A percentile compares a stretch with the other conserved stretches of the same genome.
Evolutionary conservation across 2,888 invertebrate species (phyloP).

Genomic region (Hermodice carunculata): DNA sequence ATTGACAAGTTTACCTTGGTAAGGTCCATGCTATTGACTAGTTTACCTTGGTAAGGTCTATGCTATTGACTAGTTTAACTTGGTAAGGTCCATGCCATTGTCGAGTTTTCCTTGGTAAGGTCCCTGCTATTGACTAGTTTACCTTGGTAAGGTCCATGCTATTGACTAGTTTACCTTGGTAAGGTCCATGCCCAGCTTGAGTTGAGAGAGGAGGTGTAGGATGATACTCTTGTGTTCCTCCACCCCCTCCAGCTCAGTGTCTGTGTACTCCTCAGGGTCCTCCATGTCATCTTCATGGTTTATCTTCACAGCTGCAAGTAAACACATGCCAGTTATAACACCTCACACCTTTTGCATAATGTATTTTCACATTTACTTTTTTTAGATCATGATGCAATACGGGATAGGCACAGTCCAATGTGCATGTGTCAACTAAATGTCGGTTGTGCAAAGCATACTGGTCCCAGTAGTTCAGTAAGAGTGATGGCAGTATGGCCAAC

Average conservation of each 20-base stretch:
- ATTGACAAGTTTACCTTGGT: too few relatives aligned
- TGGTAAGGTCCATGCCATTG: not conserved
- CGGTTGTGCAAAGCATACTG: too few relatives aligned
- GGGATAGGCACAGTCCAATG: too few relatives aligned
- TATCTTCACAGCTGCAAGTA: constrained; percentile 16
- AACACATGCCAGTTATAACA: not conserved
- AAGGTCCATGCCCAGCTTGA: constrained; percentile 73
- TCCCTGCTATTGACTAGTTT: not conserved
- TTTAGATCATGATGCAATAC: too few relatives aligned
- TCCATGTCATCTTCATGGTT: constrained; percentile 65
- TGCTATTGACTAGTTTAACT: too few relatives aligned
- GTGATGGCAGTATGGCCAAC: too few relatives aligned
- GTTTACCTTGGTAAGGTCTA: too few relatives aligned
- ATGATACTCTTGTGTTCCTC: constrained; percentile 71
- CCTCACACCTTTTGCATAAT: too few relatives aligned
- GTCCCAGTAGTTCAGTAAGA: too few relatives aligned
- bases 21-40: too few relatives aligned
- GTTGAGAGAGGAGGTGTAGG: constrained; percentile 71
- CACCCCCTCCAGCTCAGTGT: constrained; percentile 64
- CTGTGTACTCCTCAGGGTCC: constrained; percentile 60
- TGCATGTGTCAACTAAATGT: too few relatives aligned
- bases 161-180: constrained; percentile 68
- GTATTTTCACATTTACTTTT: too few relatives aligned
- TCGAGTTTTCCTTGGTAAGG: not conserved
- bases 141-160: not conserved